Evolutionary conservation across 2,888 invertebrate species (phyloP).

Genomic region (Acleris laterana): DNA sequence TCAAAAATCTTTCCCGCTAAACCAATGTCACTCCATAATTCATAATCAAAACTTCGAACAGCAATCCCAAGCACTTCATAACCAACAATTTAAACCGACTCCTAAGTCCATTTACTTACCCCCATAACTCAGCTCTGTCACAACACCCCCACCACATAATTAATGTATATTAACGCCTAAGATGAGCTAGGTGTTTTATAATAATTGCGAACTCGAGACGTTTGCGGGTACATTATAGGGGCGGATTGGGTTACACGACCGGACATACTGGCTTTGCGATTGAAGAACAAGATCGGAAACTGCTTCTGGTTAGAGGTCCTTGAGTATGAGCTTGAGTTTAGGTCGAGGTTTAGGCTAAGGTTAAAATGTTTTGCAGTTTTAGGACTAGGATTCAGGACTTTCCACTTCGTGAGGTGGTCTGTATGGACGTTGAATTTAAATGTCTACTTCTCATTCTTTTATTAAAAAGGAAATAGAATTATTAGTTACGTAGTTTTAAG

Average conservation of each 20-base stretch:
- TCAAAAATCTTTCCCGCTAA: slow-evolving; percentile 17
- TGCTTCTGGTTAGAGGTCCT: not conserved
- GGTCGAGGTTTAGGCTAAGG: too few species aligned
- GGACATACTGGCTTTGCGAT: slow-evolving; percentile 48
- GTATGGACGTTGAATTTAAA: too few species aligned
- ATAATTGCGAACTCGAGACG: slow-evolving; percentile 61
- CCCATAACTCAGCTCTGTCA: slow-evolving; percentile 67
- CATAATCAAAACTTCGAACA: slow-evolving; percentile 41
- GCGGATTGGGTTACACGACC: slow-evolving; percentile 56
- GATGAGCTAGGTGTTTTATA: slow-evolving; percentile 66
- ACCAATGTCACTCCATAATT: slow-evolving; percentile 41
- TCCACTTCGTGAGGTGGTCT: too few species aligned
- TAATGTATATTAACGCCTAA: slow-evolving; percentile 76
- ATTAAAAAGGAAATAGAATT: too few species aligned
- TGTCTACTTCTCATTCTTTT: too few species aligned
- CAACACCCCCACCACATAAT: slow-evolving; percentile 66
- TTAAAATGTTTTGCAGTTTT: too few species aligned
- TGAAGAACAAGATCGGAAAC: not conserved
- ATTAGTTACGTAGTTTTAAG: too few species aligned
- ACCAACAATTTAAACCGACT: slow-evolving; percentile 41
- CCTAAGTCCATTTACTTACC: slow-evolving; percentile 54
- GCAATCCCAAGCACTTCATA: slow-evolving; percentile 41
- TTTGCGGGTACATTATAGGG: slow-evolving; percentile 61
- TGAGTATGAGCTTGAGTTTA: not conserved
- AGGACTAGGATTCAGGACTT: too few species aligned